Percentiles rank a stretch among this genome's conserved stretches.
Evolutionary conservation across 2,888 invertebrate species (phyloP).

Genomic region (Acleris literana): DNA sequence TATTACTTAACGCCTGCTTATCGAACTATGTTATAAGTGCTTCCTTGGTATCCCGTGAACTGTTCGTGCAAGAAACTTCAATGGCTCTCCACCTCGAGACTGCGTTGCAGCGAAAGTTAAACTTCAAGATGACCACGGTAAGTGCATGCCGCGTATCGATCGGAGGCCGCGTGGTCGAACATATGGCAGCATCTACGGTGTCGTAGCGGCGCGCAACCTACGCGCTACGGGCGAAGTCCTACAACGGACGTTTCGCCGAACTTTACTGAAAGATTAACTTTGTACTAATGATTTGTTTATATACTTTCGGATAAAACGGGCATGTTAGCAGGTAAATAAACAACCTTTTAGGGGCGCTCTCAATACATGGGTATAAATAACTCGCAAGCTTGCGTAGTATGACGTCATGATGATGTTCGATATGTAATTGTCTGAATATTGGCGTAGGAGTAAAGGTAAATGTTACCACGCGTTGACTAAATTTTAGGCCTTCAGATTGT

Average conservation of each 20-base stretch:
- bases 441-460: constrained; percentile 6
- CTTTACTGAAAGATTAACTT: constrained; percentile 34
- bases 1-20: constrained; percentile 65
- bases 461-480: constrained; percentile 12
- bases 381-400: not conserved
- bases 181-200: constrained; percentile 71
- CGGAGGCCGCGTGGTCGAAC: constrained; percentile 72
- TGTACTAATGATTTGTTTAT: constrained; percentile 25
- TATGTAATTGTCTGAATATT: constrained; percentile 27
- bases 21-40: constrained; percentile 73
- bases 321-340: constrained; percentile 71
- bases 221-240: constrained; percentile 43
- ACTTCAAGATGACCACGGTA: constrained; percentile 83
- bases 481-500: constrained; percentile 36
- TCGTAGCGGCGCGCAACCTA: constrained; percentile 53
- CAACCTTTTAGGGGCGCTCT: constrained; percentile 62
- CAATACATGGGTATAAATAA: not conserved
- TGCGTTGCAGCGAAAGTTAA: constrained; percentile 80
- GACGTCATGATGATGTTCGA: not conserved
- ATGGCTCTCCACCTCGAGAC: constrained; percentile 81
- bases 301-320: constrained; percentile 11
- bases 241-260: constrained; percentile 39
- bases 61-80: constrained; percentile 51
- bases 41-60: constrained; percentile 54
- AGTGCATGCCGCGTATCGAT: constrained; percentile 79